Base-by-base conservation (phyloP, 2,797 vertebrate genomes). In the Coendou prehensilis region DNA sequence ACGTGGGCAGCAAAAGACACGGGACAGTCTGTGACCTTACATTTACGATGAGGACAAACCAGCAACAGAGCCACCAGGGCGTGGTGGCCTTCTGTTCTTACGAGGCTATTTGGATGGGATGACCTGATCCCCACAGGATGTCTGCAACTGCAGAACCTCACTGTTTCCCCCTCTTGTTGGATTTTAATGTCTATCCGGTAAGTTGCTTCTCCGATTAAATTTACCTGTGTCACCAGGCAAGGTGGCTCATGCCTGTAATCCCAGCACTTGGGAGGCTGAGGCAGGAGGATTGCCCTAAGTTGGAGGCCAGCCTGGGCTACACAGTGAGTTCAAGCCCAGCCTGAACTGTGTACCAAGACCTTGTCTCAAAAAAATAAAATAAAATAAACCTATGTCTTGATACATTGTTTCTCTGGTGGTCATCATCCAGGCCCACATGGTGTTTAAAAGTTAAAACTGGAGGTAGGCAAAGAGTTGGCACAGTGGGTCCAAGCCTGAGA, bases 131-230 rank as follows among this genome's bases (percentile, higher is more conserved):
- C 56, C 26, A 17, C 9, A 6, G 6, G 6, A 47, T 87, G 28
- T 50, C 85, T 73, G 57, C 33, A 18, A 20, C 41, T 76, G 1
- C 54, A 52, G 57, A 78, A 73, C 6, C 9, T 54, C 6, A 22
- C 9, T 84, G 28, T 41, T 92, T 91, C 47, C 92, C 57, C 47
- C 23, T 57, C 56, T 57, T 61, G 52, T 84, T 82, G 9, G 50
- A 14, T 91, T 87, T 87, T 76, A 13, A 28, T 83, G 52, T 85
- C 82, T 94, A 47, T 87, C 41, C 59, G 71, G 59, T 71, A 69
- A 57, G 56, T 89, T 63, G 14, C 54, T 87, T 94, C 90, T 85
- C 50, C 59, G 30, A 17, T 67, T 59, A 73, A 79, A 37, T 81
- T 91, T 3, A 75, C 61, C 86, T 78, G 47, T 87, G 4, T 87